phyloP scores from a whole-genome alignment of 2,797 vertebrate genomes.

The Sardinella longiceps region DNA sequence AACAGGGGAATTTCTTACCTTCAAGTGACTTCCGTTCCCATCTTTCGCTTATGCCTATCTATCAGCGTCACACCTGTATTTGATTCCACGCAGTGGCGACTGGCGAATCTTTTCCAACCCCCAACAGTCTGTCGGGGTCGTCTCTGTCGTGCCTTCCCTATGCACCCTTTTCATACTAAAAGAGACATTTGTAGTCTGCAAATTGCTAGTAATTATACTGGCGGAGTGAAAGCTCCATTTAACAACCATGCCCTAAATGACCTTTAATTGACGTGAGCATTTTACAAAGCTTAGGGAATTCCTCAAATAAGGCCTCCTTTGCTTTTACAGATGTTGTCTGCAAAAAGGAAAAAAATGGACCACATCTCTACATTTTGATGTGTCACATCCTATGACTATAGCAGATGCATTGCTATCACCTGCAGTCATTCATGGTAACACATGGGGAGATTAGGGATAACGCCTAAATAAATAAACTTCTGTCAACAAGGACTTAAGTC shows the following conservation, averaged over 20 bases:
- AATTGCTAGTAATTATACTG: constrained; percentile 69
- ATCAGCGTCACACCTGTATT: constrained; percentile 3
- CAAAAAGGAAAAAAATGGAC: constrained; percentile 53
- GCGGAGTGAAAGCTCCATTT: constrained; percentile 69
- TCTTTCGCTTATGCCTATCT: not conserved
- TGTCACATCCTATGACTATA: not conserved
- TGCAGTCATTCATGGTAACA: not conserved
- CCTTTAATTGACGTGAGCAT: constrained; percentile 69
- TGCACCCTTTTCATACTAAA: constrained; percentile 27
- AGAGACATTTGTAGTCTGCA: constrained; percentile 64
- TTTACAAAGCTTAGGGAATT: constrained; percentile 70
- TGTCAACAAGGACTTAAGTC: not conserved
- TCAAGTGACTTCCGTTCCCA: not conserved
- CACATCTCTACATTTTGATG: constrained; percentile 54
- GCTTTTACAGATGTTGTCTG: constrained; percentile 68
- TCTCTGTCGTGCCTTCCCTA: not conserved
- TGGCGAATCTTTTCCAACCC: constrained; percentile 2
- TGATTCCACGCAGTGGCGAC: not conserved
- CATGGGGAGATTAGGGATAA: not conserved
- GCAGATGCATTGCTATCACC: not conserved
- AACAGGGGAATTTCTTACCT: not conserved
- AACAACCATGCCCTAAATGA: constrained; percentile 70
- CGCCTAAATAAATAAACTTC: not conserved
- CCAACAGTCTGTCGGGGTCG: not conserved
- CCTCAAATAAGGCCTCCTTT: constrained; percentile 58